phyloP scores from a whole-genome alignment of 2,797 vertebrate genomes.

The Fistularia commersonii region DNA sequence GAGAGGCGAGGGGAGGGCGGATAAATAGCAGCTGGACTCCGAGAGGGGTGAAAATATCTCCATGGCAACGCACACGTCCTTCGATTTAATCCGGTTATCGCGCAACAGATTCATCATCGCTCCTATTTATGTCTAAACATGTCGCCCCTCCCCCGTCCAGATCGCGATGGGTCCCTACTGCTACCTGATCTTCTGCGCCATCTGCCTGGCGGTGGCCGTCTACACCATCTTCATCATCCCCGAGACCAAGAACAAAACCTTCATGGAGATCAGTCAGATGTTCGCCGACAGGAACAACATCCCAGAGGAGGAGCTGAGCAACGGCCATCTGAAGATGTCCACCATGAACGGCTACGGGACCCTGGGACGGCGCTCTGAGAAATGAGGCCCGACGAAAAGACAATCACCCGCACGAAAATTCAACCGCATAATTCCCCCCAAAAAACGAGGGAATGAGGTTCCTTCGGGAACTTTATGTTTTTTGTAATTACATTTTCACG shows the following conservation, averaged over 20 bases:
- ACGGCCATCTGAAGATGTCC: constrained; percentile 60
- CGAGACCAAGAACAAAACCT: constrained; percentile 90
- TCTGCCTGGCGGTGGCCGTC: constrained; percentile 79
- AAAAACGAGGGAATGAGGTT: background rate
- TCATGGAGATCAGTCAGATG: constrained; percentile 87
- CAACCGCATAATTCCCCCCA: background rate
- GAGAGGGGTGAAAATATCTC: too few relatives aligned
- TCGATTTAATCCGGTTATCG: too few relatives aligned
- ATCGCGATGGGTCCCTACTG: constrained; percentile 80
- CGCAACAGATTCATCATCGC: too few relatives aligned
- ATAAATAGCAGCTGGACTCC: too few relatives aligned
- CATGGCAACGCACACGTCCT: too few relatives aligned
- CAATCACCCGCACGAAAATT: background rate
- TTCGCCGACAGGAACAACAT: constrained; percentile 63
- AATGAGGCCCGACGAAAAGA: background rate
- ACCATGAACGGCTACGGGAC: constrained; percentile 78
- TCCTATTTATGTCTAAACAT: too few relatives aligned
- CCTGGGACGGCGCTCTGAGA: constrained; percentile 32
- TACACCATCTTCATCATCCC: constrained; percentile 82
- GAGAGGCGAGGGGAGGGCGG: too few relatives aligned
- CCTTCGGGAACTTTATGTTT: background rate
- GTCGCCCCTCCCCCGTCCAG: constrained; percentile 60
- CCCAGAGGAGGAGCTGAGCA: constrained; percentile 43
- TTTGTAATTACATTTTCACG: too few relatives aligned
- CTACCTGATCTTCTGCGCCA: constrained; percentile 83